Conservation (phyloP, 1,140 invertebrate species). For the Drosophila nikananu region DNA sequence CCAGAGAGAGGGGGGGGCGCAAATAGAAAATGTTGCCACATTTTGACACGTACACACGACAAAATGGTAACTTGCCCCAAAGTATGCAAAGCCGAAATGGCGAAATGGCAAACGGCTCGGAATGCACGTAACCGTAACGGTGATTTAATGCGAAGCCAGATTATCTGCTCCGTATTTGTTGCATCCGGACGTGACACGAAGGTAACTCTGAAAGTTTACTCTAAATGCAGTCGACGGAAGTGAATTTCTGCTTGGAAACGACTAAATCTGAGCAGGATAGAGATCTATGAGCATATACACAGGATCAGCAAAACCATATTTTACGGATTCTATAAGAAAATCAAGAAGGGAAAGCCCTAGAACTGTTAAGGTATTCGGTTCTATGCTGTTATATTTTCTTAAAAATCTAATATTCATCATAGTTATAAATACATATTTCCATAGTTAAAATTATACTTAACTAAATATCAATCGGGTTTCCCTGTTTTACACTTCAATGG, state of each 20-base stretch:
- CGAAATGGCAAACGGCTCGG: conserved; percentile 28
- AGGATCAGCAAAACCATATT: neutral
- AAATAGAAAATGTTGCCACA: conserved; percentile 52
- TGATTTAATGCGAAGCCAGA: conserved; percentile 47
- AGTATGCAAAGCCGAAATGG: conserved; percentile 31
- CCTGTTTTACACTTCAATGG: neutral
- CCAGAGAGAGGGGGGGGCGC: neutral
- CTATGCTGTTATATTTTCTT: too few species aligned
- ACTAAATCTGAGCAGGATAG: conserved; percentile 1
- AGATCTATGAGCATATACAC: neutral
- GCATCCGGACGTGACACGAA: conserved; percentile 45
- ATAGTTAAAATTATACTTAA: too few species aligned
- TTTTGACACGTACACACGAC: conserved; percentile 45
- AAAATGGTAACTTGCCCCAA: conserved; percentile 26
- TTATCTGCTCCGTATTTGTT: conserved; percentile 43
- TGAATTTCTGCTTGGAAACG: neutral
- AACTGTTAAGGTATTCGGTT: too few species aligned
- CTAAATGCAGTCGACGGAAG: neutral
- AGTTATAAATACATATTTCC: too few species aligned
- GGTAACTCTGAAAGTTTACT: conserved; percentile 6
- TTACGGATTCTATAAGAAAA: neutral
- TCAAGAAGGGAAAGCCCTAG: too few species aligned
- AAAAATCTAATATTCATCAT: too few species aligned
- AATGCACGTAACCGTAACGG: conserved; percentile 51
- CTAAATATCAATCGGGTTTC: neutral